A percentile compares a stretch with the other conserved stretches of the same genome.
Evolutionary conservation across 2,797 vertebrate species (phyloP).

Genomic region (Astyanax mexicanus): DNA sequence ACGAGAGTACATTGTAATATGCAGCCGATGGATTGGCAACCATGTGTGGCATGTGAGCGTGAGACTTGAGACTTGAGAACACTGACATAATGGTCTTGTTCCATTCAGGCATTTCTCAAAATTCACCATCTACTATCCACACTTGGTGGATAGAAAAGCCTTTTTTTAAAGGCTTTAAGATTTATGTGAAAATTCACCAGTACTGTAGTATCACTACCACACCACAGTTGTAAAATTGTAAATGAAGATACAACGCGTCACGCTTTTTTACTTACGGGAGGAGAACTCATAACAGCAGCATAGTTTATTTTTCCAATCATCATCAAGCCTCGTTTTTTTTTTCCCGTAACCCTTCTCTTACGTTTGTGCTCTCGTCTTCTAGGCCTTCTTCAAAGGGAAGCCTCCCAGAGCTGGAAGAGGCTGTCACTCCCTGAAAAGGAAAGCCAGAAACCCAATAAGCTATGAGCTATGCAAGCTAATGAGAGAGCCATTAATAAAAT

Average conservation of each 20-base stretch:
- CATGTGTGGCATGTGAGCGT: too few relatives aligned
- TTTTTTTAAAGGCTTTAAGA: too few relatives aligned
- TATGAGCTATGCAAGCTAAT: conserved; percentile 66
- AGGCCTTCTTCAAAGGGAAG: conserved; percentile 25
- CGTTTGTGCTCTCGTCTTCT: conserved; percentile 3
- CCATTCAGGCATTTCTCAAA: too few relatives aligned
- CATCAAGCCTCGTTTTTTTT: not conserved
- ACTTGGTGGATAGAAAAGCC: too few relatives aligned
- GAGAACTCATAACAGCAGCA: not conserved
- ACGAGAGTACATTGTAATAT: too few relatives aligned
- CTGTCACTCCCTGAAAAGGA: conserved; percentile 18
- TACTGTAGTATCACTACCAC: not conserved
- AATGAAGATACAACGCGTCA: not conserved
- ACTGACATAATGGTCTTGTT: too few relatives aligned
- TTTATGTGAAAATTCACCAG: not conserved
- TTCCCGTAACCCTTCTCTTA: not conserved
- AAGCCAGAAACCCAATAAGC: conserved; percentile 34
- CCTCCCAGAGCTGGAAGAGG: not conserved
- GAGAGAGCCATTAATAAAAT: conserved; percentile 75
- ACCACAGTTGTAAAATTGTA: not conserved
- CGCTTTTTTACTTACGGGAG: not conserved
- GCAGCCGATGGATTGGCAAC: too few relatives aligned
- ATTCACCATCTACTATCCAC: too few relatives aligned
- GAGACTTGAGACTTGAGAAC: too few relatives aligned
- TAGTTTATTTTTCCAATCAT: not conserved